Percentiles rank a stretch among this genome's conserved stretches.
phyloP scores from a whole-genome alignment of 2,113 vertebrate genomes.

The Nannospalax galili region DNA sequence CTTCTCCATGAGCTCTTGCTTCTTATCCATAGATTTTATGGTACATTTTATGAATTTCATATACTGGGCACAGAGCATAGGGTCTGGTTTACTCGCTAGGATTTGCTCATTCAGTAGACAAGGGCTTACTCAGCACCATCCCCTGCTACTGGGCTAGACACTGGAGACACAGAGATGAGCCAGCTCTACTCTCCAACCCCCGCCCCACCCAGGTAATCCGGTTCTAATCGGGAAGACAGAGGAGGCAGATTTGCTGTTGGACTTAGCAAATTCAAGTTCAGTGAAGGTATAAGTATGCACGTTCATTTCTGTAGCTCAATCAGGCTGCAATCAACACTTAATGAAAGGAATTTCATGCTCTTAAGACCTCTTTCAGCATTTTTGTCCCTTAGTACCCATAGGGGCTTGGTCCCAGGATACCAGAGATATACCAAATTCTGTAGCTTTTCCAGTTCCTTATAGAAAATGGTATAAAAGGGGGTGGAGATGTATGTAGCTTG shows the following conservation, averaged over 20 bases:
- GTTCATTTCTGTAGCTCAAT: background rate
- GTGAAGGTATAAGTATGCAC: background rate
- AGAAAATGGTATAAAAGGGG: background rate
- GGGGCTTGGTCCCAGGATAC: background rate
- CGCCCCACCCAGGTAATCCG: background rate
- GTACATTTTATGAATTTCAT: background rate
- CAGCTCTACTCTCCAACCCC: background rate
- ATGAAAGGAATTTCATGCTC: no score
- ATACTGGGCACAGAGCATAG: background rate
- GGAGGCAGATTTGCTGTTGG: background rate
- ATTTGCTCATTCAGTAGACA: background rate
- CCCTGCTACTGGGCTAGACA: background rate
- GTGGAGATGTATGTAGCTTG: background rate
- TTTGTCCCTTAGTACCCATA: background rate
- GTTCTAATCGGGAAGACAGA: background rate
- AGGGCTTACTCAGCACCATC: background rate
- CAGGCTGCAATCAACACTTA: background rate
- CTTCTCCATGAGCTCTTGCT: conserved; percentile 20
- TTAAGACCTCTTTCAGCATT: background rate
- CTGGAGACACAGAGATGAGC: background rate
- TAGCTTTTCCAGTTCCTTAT: background rate
- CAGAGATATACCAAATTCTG: background rate
- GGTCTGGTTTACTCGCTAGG: background rate
- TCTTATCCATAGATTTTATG: background rate
- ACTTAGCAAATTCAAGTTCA: background rate